phyloP scores from a whole-genome alignment of 2,113 vertebrate genomes.

The Prochilodus magdalenae region DNA sequence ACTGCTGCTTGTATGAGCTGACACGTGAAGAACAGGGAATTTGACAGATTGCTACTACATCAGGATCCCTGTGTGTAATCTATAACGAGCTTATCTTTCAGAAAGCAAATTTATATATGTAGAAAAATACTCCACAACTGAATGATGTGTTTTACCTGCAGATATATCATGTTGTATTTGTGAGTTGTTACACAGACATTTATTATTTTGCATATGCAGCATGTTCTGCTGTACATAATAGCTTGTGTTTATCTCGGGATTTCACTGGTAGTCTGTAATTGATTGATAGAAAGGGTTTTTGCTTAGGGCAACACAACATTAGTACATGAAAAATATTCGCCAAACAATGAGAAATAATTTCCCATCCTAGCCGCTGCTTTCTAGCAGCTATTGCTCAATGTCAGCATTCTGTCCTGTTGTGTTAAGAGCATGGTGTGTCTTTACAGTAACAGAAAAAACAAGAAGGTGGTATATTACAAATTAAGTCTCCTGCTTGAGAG shows the following conservation, averaged over 20 bases:
- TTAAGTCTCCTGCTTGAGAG: conserved; percentile 49
- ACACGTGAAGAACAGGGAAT: background rate
- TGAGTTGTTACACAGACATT: background rate
- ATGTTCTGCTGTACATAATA: background rate
- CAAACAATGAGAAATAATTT: background rate
- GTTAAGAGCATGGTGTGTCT: conserved; percentile 11
- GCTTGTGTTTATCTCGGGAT: background rate
- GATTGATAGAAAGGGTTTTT: background rate
- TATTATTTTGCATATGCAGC: background rate
- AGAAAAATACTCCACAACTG: too few species aligned
- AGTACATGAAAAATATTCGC: background rate
- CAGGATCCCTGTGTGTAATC: background rate
- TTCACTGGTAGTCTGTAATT: background rate
- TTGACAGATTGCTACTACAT: background rate
- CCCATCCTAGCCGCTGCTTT: background rate
- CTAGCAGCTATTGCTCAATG: too few species aligned
- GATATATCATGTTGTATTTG: background rate
- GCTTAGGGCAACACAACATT: background rate
- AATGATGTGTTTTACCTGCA: too few species aligned
- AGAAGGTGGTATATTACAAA: conserved; percentile 36
- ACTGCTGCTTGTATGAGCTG: background rate
- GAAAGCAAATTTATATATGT: background rate
- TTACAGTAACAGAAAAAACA: conserved; percentile 24
- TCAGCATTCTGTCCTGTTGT: background rate
- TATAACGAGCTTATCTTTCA: background rate